Base-by-base conservation (phyloP, 2,797 vertebrate genomes). In the Brachymystax lenok region DNA sequence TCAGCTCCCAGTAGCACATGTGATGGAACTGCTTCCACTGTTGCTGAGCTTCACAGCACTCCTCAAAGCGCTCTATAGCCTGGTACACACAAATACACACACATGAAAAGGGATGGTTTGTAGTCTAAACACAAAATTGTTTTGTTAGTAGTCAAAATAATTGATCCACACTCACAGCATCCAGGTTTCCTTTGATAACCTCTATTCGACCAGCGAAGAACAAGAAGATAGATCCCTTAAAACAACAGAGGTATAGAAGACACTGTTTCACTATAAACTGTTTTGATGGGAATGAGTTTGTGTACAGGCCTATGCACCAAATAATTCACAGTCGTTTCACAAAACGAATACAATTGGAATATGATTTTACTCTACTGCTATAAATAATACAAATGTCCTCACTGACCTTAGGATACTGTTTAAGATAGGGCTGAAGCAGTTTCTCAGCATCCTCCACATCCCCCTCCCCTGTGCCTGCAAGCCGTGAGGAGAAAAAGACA, bases 1-100 rank as follows among this genome's bases (percentile, higher is more conserved):
- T 99, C 77, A 99, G 93, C 90, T 99, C 97, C 98, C 98, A 99
- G 93, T 99, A 99, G 82, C 98, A 99, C 98, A 99, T 99, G 91
- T 99, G 98, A 77, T 99, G 98, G 74, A 99, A 99, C 92, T 99
- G 97, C 84, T 98, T 99, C 98, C 98, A 99, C 80, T 95, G 94
- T 83, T 98, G 97, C 94, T 99, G 98, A 40, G 95, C 96, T 84
- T 98, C 98, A 0, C 98, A 99, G 84, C 98, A 99, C 79, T 99
- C 98, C 90, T 99, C 96, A 0, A 98, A 98, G 52, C 94, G 93
- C 12, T 75, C 78, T 81, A 99, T 93, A 68, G 98, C 98, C 98
- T 99, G 5, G 10, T n/a, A 67, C 1, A 71, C 30, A 56, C 71
- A 76, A 28, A 73, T 67, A 74, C 17, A 64, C 40, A 71, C 71